phyloP scores from a whole-genome alignment of 2,113 vertebrate genomes.

The Chloebia gouldiae region DNA sequence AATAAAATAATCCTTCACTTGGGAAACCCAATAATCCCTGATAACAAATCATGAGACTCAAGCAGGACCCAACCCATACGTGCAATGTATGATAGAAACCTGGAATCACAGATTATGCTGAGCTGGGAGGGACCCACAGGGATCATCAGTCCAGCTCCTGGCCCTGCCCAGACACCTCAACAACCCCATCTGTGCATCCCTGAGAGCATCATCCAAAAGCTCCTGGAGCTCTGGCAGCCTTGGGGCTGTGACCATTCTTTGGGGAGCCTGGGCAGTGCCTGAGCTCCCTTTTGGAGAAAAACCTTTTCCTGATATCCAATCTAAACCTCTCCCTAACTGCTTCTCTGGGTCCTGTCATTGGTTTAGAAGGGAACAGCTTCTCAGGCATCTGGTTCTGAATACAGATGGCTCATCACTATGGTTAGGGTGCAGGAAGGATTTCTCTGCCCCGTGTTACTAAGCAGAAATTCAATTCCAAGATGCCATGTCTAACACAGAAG shows the following conservation, averaged over 20 bases:
- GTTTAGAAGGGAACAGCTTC: not conserved
- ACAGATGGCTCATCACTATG: fast-evolving
- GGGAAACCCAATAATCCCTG: not conserved
- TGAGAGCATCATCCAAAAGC: fast-evolving
- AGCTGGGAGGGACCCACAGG: too few relatives aligned
- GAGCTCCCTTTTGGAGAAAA: not conserved
- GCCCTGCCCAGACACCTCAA: not conserved
- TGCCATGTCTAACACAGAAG: not conserved
- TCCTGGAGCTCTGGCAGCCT: not conserved
- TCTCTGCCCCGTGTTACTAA: not conserved
- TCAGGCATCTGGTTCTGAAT: not conserved
- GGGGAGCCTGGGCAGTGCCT: not conserved
- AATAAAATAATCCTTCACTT: not conserved
- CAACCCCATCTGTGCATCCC: not conserved
- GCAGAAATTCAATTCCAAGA: not conserved
- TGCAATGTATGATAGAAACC: not conserved
- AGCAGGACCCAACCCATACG: not conserved
- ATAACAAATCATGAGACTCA: not conserved
- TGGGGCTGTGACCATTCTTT: fast-evolving
- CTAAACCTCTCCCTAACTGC: fast-evolving
- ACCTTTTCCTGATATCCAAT: fast-evolving
- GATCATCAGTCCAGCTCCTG: not conserved
- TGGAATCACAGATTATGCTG: not conserved
- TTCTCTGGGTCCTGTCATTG: not conserved
- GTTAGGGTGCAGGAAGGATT: not conserved